These are phyloP conservation scores for Protobothrops mucrosquamatus DNA, from an alignment of 2,113 vertebrate genomes.

Conservation along the genomic window DNA sequence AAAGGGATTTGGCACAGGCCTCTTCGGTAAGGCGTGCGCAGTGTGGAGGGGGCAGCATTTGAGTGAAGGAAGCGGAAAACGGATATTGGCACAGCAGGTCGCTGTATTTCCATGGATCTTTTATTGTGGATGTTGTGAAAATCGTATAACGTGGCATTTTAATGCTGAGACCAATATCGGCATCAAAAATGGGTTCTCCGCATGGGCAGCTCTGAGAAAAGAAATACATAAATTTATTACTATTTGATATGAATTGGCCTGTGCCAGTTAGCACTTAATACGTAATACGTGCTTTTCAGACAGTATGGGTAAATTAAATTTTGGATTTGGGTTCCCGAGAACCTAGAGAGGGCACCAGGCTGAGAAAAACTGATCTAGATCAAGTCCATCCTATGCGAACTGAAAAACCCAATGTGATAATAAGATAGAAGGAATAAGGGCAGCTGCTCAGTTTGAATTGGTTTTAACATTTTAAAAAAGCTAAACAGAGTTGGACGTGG, in stretches of 20 bases:
- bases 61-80: not conserved
- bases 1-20: not conserved
- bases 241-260: not conserved
- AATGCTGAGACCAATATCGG: too few relatives aligned
- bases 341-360: not conserved
- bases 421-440: not conserved
- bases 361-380: not conserved
- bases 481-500: not conserved
- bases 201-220: not conserved
- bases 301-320: not conserved
- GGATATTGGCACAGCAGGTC: not conserved
- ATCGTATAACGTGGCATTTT: not conserved
- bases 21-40: not conserved
- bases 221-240: not conserved
- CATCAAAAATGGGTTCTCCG: not conserved
- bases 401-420: not conserved
- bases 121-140: not conserved
- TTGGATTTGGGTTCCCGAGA: not conserved
- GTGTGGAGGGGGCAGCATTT: not conserved
- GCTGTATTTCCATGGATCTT: not conserved
- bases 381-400: not conserved
- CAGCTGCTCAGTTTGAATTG: not conserved
- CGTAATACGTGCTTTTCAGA: not conserved
- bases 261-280: not conserved
- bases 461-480: not conserved